phyloP scores from a whole-genome alignment of 2,113 vertebrate species.

The Thryonomys swinderianus region DNA sequence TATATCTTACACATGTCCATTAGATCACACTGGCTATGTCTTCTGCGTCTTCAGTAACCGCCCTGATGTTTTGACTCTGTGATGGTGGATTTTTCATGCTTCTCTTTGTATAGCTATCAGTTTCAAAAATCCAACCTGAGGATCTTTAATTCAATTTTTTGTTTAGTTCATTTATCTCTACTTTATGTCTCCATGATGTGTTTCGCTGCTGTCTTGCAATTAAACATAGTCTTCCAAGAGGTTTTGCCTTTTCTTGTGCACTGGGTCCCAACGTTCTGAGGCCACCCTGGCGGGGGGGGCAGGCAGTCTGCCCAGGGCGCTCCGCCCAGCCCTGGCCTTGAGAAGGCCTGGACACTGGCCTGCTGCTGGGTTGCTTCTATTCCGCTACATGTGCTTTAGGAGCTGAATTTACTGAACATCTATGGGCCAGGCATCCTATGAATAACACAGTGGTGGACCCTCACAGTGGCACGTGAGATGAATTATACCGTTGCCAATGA shows the following conservation, averaged over 20 bases:
- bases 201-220: neutral
- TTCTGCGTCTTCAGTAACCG: neutral
- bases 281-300: accelerated
- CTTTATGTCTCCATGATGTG: neutral
- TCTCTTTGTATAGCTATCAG: neutral
- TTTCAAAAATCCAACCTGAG: neutral
- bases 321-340: no score
- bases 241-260: neutral
- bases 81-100: neutral
- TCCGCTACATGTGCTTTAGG: neutral
- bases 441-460: neutral
- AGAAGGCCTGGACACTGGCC: accelerated
- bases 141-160: neutral
- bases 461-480: neutral
- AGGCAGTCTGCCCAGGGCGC: no score
- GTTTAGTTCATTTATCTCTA: neutral
- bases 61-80: neutral
- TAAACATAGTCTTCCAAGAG: neutral
- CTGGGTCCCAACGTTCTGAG: accelerated
- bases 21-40: neutral
- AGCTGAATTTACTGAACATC: neutral
- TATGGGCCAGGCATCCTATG: no score
- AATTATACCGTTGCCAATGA: neutral
- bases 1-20: neutral
- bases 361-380: neutral